A percentile compares a stretch with the other conserved stretches of the same genome.
Conservation (phyloP, 2,797 vertebrate genomes). For the Ptychadena robeensis region DNA sequence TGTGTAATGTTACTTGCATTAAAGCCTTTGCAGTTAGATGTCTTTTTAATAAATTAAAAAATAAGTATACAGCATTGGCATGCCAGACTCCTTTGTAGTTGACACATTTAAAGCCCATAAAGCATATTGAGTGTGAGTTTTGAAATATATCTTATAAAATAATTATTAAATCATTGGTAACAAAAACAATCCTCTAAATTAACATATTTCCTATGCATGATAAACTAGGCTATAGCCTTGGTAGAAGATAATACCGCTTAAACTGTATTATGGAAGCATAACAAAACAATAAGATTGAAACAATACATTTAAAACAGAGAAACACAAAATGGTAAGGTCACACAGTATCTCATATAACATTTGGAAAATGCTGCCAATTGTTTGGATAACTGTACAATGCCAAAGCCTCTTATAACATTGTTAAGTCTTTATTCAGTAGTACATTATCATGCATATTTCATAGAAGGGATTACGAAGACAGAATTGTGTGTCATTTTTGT, state of each 20-base stretch:
- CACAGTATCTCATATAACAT: conserved; percentile 87
- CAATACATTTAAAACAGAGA: conserved; percentile 80
- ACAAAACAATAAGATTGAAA: conserved; percentile 77
- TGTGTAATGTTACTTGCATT: conserved; percentile 54
- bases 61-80: conserved; percentile 40
- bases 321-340: conserved; percentile 84
- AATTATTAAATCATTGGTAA: conserved; percentile 65
- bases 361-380: conserved; percentile 90
- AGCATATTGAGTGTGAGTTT: conserved; percentile 56
- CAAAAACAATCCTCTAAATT: conserved; percentile 66
- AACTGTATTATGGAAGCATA: conserved; percentile 76
- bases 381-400: conserved; percentile 89
- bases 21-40: conserved; percentile 41
- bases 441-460: conserved; percentile 99
- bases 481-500: conserved; percentile 95
- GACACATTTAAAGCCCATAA: conserved; percentile 58
- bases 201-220: conserved; percentile 73
- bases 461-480: conserved; percentile 94
- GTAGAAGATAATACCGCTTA: conserved; percentile 76
- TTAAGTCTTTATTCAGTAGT: conserved; percentile 94
- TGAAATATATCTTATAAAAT: conserved; percentile 68
- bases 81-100: conserved; percentile 11
- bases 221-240: conserved; percentile 75
- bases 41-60: conserved; percentile 42
- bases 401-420: conserved; percentile 95